phyloP scores from a whole-genome alignment of 1,140 invertebrate genomes.

The Meloidogyne exigua region DNA sequence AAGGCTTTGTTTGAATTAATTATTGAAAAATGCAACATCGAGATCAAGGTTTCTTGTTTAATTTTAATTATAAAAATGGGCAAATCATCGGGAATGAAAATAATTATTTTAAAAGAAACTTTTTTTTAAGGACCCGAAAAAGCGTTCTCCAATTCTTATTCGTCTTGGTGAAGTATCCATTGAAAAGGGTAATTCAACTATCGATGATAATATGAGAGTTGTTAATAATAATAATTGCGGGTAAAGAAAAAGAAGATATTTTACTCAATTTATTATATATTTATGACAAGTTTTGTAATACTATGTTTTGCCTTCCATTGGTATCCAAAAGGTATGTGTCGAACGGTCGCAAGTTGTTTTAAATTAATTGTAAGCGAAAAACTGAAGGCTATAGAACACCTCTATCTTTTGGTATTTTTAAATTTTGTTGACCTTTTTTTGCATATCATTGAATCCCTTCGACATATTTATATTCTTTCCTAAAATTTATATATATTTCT shows the following conservation, averaged over 20 bases:
- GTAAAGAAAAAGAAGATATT: neutral
- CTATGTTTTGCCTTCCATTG: too few species aligned
- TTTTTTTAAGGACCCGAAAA: constrained; percentile 24
- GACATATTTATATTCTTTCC: too few species aligned
- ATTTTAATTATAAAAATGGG: neutral
- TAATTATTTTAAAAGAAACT: neutral
- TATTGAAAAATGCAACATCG: constrained; percentile 25
- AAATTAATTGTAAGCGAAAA: too few species aligned
- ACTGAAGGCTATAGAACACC: too few species aligned
- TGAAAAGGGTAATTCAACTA: constrained; percentile 14
- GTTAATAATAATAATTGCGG: neutral
- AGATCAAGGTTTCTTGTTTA: constrained; percentile 23
- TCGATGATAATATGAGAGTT: neutral
- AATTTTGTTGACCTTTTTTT: too few species aligned
- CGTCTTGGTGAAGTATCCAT: constrained; percentile 19
- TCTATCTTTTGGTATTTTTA: too few species aligned
- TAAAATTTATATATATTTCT: too few species aligned
- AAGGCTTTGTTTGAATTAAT: constrained; percentile 13
- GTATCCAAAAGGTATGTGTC: too few species aligned
- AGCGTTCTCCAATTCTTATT: constrained; percentile 22
- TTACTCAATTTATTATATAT: neutral
- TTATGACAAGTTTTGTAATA: neutral
- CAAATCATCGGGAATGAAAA: too few species aligned
- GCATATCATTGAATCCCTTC: too few species aligned
- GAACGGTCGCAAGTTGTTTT: too few species aligned